Base-by-base conservation (phyloP, 2,888 invertebrate genomes). In the Dascillus cervinus region DNA sequence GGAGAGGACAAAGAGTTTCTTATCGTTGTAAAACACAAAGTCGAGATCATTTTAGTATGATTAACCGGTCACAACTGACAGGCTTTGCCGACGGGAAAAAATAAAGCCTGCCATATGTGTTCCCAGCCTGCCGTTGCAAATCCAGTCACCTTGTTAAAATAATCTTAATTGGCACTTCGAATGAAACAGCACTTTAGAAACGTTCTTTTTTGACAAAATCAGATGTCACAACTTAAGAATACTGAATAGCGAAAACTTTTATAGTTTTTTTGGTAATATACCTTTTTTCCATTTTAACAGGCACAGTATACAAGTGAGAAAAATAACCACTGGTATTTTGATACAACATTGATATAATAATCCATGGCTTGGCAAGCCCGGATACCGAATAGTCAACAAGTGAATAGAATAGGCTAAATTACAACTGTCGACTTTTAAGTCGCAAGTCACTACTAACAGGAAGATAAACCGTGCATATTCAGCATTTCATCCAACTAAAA, bases 391-490 rank as follows among this genome's bases (percentile, higher is more conserved):
- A 53, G 48, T 52, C 48, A 49, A 53, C 50, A 50, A 52, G 50
- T 50, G 54, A 55, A 54, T 49, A 46, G 49, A 55, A 53, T 57
- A 56, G 57, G 58, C 58, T 58, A 60, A n/a, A 58, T 57, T 60
- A 56, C 52, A 56, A 56, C 52, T 51, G 47, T 55, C 53, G 58
- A 56, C 56, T 43, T 45, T 37, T 38, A 48, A 52, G 57, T 52
- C 59, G 55, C 61, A 53, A 59, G 58, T 60, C 59, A 60, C 62
- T 62, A 63, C 60, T 60, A 60, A 66, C 64, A 66, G 65, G 64
- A 65, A 65, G 64, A 60, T 64, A 61, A 64, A 66, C 65, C 66
- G 66, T 66, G 66, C 66, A 64, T 63, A 58, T 60, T 61, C 62
- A 62, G 62, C 62, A 58, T 61, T 60, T 56, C 56, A 55, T 58